These are phyloP conservation scores for Drosophila lacicola DNA, from an alignment of 2,888 invertebrate genomes.

Conservation along the genomic window DNA sequence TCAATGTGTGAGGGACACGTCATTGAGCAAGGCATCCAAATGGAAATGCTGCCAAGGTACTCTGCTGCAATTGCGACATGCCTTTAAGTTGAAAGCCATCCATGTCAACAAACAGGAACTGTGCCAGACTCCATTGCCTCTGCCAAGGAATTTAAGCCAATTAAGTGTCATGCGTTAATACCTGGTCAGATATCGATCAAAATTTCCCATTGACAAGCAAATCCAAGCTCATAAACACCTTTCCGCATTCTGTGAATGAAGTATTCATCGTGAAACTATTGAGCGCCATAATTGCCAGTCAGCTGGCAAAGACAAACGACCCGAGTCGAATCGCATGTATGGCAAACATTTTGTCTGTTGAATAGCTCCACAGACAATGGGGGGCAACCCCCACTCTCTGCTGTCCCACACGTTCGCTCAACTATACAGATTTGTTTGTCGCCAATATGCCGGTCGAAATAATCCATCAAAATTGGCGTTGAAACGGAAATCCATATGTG, in stretches of 20 bases:
- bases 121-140: neutral
- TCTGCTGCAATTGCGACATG: neutral
- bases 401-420: neutral
- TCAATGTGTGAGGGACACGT: constrained; percentile 26
- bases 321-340: constrained; percentile 58
- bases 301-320: constrained; percentile 61
- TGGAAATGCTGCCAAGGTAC: constrained; percentile 59
- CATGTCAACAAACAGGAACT: constrained; percentile 62
- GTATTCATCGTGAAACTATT: constrained; percentile 31
- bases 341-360: constrained; percentile 29
- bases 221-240: constrained; percentile 70
- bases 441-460: constrained; percentile 51
- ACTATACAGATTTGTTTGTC: constrained; percentile 49
- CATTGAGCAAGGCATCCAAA: constrained; percentile 55
- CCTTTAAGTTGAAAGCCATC: constrained; percentile 39
- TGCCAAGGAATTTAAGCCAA: constrained; percentile 39
- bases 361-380: constrained; percentile 18
- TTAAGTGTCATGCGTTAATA: constrained; percentile 48
- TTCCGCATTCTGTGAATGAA: constrained; percentile 69
- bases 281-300: constrained; percentile 46
- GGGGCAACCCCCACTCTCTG: neutral
- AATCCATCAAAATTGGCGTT: constrained; percentile 70
- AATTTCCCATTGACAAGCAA: constrained; percentile 32
- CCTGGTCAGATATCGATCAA: constrained; percentile 61
- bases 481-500: constrained; percentile 55